Base-by-base conservation (phyloP, 2,888 invertebrate species). In the Eristalis tenax region DNA sequence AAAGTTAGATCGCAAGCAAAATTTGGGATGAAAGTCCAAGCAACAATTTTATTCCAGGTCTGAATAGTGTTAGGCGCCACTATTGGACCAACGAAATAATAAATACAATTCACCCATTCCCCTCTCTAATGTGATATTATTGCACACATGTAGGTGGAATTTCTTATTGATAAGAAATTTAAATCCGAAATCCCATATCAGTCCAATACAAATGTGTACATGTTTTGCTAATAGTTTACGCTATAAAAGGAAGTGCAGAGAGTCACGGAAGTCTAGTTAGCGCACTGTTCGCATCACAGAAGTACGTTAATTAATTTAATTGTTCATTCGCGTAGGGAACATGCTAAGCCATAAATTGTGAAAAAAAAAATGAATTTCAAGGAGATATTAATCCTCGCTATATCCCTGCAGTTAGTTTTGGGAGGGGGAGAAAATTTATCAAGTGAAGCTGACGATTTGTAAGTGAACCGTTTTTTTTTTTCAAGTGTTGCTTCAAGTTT, bases 361-460 rank as follows among this genome's bases (percentile, higher is more conserved):
- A 32, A 28, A 23, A 13, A 50, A 63, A 32, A 57, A 35, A 87
- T 87, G 87, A 35, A 57, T 23, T 69, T 76, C 40, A 61, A 68
- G 68, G 76, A 59, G 13, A 43, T 79, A 71, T 23, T 87, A 50
- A 68, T 87, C 63, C 32, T 83, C n/a, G 50, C 38, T 8, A 23
- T 87, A 64, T 79, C 57, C 75, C 68, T 76, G 63, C 78, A 71
- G 2, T 18, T 83, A 11, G 79, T 73, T 40, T n/a, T 43, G 15
- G 87, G 83, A 71, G 79, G 65, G 28, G 75, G 79, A 71, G 87
- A 83, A 87, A 73, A 68, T 22, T 56, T 73, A 38, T 64, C 74
- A 10, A 86, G 65, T 65, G 74, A 78, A 18, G 73, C 82, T 69
- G 74, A 78, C 8, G 61, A 78, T 40, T 26, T 79, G 86, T 87